A percentile compares a stretch with the other conserved stretches of the same genome.
Conservation (phyloP, 2,797 vertebrate species). For the Tapirus indicus region DNA sequence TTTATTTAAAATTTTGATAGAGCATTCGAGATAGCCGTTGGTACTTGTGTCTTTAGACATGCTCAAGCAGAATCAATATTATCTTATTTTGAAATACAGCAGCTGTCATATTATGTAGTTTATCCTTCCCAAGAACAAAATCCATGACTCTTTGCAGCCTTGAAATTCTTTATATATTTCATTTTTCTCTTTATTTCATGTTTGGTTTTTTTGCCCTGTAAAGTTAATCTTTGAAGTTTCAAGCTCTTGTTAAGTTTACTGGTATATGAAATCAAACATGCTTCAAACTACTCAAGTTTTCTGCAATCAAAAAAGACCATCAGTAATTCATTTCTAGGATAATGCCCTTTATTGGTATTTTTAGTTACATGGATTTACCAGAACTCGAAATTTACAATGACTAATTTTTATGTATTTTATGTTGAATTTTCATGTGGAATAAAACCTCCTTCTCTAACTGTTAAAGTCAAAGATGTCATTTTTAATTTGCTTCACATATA, state of each 20-base stretch:
- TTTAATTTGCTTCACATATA: not conserved
- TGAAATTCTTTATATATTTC: conserved; percentile 52
- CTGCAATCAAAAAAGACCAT: not conserved
- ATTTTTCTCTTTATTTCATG: conserved; percentile 47
- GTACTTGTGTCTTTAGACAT: not conserved
- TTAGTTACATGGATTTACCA: not conserved
- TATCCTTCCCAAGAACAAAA: not conserved
- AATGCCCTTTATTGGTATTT: not conserved
- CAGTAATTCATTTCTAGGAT: conserved; percentile 1
- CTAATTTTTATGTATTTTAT: conserved; percentile 26
- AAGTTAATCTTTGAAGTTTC: conserved; percentile 71
- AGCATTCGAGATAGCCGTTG: not conserved
- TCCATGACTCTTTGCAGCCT: not conserved
- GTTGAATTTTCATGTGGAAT: conserved; percentile 36
- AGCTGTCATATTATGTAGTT: conserved; percentile 26
- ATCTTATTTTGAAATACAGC: conserved; percentile 56
- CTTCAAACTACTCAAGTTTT: conserved; percentile 13
- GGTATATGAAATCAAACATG: not conserved
- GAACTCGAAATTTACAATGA: conserved; percentile 7
- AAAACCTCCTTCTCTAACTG: not conserved
- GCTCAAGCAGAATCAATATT: conserved; percentile 31
- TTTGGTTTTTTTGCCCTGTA: not conserved
- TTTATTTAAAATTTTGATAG: conserved; percentile 29
- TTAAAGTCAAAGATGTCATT: conserved; percentile 10
- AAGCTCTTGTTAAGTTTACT: conserved; percentile 64